phyloP scores from a whole-genome alignment of 2,113 vertebrate genomes.

The Spea bombifrons region DNA sequence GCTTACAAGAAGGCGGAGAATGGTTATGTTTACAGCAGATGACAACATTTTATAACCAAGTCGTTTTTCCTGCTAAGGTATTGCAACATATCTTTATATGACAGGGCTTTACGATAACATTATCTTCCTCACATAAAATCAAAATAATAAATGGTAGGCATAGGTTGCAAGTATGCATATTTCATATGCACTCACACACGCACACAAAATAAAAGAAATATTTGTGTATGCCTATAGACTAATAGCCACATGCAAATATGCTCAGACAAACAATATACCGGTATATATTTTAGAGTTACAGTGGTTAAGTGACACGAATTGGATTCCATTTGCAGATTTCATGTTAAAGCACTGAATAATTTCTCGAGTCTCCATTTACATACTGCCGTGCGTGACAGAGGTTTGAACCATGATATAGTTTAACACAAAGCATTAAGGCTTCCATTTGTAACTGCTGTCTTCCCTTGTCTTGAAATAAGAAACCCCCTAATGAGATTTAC shows the following conservation, averaged over 20 bases:
- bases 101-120: background rate
- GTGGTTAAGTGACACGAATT: no score
- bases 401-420: background rate
- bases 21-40: background rate
- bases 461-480: background rate
- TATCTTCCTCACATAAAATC: no score
- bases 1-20: background rate
- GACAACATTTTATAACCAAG: background rate
- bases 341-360: background rate
- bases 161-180: background rate
- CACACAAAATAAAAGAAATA: background rate
- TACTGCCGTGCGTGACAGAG: background rate
- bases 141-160: background rate
- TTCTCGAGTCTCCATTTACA: background rate
- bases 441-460: background rate
- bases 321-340: background rate
- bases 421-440: background rate
- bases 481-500: background rate
- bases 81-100: background rate
- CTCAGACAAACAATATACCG: no score
- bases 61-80: background rate
- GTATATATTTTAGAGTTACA: no score
- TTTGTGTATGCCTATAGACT: no score
- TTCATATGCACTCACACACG: background rate
- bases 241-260: no score